phyloP scores from a whole-genome alignment of 2,888 invertebrate genomes.

The Oscheius myriophilus region DNA sequence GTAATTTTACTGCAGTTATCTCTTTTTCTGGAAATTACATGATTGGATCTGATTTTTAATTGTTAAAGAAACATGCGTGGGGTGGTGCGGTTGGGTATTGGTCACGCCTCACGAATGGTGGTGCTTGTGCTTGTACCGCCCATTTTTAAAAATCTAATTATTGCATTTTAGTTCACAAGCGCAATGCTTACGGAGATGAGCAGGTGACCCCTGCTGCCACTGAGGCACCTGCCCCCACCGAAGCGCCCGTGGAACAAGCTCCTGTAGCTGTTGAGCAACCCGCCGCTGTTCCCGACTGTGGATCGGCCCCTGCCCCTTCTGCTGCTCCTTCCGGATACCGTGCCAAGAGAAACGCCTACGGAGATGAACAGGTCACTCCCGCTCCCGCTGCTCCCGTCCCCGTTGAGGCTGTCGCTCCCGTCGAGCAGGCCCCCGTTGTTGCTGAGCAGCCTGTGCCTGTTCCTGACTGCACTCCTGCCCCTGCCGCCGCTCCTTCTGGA shows the following conservation, averaged over 20 bases:
- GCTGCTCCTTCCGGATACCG: constrained; percentile 24
- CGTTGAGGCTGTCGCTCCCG: constrained; percentile 23
- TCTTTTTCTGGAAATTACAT: no score
- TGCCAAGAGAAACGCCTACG: constrained; percentile 39
- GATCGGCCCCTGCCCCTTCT: constrained; percentile 18
- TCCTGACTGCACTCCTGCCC: background rate
- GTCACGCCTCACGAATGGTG: no score
- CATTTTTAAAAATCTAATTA: no score
- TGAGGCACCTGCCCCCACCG: background rate
- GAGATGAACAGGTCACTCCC: constrained; percentile 45
- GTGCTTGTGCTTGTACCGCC: no score
- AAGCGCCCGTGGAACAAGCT: constrained; percentile 27
- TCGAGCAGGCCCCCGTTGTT: constrained; percentile 30
- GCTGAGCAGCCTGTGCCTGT: constrained; percentile 6
- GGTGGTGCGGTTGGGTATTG: no score
- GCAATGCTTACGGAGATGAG: no score
- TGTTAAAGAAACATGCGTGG: no score
- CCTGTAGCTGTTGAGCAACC: constrained; percentile 23
- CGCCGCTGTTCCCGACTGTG: constrained; percentile 33
- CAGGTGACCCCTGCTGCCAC: constrained; percentile 10
- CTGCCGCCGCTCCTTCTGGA: constrained; percentile 24
- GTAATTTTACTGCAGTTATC: no score
- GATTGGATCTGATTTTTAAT: no score
- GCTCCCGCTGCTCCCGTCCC: constrained; percentile 29
- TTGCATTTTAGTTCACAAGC: no score